Percentiles rank a stretch among this genome's conserved stretches.
Evolutionary conservation across 1,140 invertebrate species (phyloP).

Genomic region (Chionoecetes opilio): DNA sequence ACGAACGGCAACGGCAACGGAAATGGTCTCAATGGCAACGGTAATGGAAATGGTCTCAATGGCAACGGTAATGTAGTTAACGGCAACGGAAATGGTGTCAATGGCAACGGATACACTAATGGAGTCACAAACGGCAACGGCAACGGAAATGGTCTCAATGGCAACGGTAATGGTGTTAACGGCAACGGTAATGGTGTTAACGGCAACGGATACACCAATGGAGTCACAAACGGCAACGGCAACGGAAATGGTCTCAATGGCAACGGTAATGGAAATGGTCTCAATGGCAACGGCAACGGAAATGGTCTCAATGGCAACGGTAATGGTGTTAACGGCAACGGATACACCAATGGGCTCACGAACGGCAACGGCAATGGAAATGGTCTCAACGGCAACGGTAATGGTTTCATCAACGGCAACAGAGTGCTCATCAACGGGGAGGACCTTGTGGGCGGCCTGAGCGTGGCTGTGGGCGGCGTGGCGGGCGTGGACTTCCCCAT

Average conservation of each 20-base stretch:
- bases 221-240: neutral
- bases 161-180: constrained; percentile 5
- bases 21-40: neutral
- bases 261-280: neutral
- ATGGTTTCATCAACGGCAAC: constrained; percentile 12
- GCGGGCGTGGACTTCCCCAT: constrained; percentile 82
- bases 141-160: neutral
- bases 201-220: neutral
- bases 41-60: neutral
- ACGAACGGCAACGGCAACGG: no score
- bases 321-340: neutral
- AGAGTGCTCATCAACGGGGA: neutral
- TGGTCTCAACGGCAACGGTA: neutral
- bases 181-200: constrained; percentile 33
- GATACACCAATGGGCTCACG: neutral
- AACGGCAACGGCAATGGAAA: neutral
- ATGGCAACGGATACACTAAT: neutral
- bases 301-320: neutral
- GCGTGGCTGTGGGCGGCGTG: constrained; percentile 74
- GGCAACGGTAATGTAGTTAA: neutral
- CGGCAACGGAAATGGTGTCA: neutral
- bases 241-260: constrained; percentile 43
- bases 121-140: neutral
- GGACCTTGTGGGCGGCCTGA: neutral
- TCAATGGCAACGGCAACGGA: neutral